Evolutionary conservation across 2,888 invertebrate genomes (phyloP), one percentile per base, ranked within the genome.

Genomic region (Sthenelais limicola): DNA sequence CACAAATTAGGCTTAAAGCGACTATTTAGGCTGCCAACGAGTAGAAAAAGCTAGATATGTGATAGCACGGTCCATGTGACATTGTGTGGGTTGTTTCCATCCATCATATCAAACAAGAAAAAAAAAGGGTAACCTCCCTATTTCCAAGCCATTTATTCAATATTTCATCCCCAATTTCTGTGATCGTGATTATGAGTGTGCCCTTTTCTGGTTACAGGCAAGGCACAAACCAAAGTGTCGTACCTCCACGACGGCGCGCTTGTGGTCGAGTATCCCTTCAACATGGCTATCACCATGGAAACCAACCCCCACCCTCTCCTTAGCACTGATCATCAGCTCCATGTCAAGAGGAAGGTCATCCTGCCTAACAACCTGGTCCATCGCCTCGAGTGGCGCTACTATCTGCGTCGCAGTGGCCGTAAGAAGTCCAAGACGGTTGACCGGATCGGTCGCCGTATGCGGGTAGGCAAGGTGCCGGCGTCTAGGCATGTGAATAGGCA

Each of bases 381-480:
- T 83, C 91, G 96, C 77, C 95, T 97, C 82, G 97, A 98, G 89
- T 98, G 97, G 97, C 91, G 96, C 49, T 97, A 96, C 89, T 96
- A 96, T 89, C 90, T 96, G 73, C 90, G 95, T 66, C 92, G 94
- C 76, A 90, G 85, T 72, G 79, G 81, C 24, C 82, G 80, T 15
- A 79, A 79, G 70, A 80, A 81, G 69, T 78, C 79, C 52, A 80
- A 81, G 73, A 73, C 78, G 21, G 76, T 83, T 26, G 78, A 81
- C 72, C 80, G 80, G 75, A 77, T 85, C 26, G 85, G 86, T 51
- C 81, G 83, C 43, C 79, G 84, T 62, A 80, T 85, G 82, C 77
- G 86, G 86, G 86, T 86, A 85, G 84, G 85, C 76, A 48, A 30
- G 66, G 58, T 69, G 54, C 66, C 52, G 24, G 54, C 74, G 21